Evolutionary conservation across 2,113 vertebrate species (phyloP), one percentile per base, ranked within the genome.

Genomic region (Pantherophis guttatus): DNA sequence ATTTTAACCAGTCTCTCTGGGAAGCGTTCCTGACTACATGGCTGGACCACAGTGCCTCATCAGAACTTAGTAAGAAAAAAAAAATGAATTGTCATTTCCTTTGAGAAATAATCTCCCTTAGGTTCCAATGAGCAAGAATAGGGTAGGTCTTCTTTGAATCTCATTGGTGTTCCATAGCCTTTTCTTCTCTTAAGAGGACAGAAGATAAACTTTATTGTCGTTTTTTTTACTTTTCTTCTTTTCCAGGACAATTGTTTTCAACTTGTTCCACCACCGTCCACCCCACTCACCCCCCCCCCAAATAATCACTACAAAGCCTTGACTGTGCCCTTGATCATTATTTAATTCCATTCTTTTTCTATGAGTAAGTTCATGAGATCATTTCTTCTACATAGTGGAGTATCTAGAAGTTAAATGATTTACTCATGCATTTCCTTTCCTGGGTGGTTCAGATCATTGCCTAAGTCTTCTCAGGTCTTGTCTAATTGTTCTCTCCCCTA

Each of bases 341-440:
- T 59, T 85, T 39, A 89, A 50, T 85, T 90, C 26, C 92, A 90
- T 90, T 90, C 88, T 75, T 90, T 53, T 53, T 29, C 70, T 86
- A 53, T 90, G 81, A 90, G 70, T 86, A 39, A 21, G 48, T 24
- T 90, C 48, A 53, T 86, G 55, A 87, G 75, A 86, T 62, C 88
- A 86, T 93, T 86, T 57, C 81, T 90, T 62, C 88, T 59, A 12
- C 29, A 53, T 26, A 13, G 50, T 54, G 19, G 70, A 54, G 11
- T 44, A 92, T 70, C 12, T 29, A 23, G n/a, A 59, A 44, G 10
- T 75, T 7, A 88, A 75, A 39, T 11, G 23, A 8, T 7, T 48
- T 65, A 6, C 23, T 33, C 11, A 10, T 13, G 9, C 26, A 3
- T 24, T 88, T 24, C 21, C 23, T 55, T 54, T 53, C 48, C 2